Evolutionary conservation across 2,797 vertebrate genomes (phyloP).

Genomic region (Pterois miles): DNA sequence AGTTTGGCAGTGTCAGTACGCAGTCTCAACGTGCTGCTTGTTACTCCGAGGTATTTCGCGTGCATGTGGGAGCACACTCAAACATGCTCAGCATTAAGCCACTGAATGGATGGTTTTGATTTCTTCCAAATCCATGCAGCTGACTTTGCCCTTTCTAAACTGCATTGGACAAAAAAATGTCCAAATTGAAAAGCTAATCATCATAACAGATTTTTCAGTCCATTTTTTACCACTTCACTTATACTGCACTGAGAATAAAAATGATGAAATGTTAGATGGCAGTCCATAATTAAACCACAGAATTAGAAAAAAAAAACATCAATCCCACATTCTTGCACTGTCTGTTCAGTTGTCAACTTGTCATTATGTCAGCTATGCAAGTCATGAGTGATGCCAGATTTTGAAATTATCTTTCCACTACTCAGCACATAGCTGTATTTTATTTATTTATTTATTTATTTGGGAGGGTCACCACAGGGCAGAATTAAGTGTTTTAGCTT

Average conservation of each 20-base stretch:
- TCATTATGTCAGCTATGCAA: not conserved
- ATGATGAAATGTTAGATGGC: not conserved
- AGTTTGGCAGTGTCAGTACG: constrained; percentile 13
- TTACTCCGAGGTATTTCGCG: constrained; percentile 26
- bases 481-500: not conserved
- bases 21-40: constrained; percentile 1
- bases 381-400: not conserved
- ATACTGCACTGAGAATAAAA: not conserved
- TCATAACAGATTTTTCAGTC: not conserved
- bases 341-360: constrained; percentile 13
- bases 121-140: constrained; percentile 14
- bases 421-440: not conserved
- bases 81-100: constrained; percentile 14
- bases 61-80: constrained; percentile 15
- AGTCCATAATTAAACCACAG: not conserved
- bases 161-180: not conserved
- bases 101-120: constrained; percentile 41
- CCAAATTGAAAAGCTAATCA: not conserved
- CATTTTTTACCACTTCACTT: not conserved
- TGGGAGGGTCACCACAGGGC: not conserved
- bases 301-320: not conserved
- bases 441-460: not conserved
- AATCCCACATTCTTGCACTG: not conserved
- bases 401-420: not conserved
- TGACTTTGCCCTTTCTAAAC: not conserved